These are phyloP conservation scores for Ellobium chinense DNA, from an alignment of 2,888 invertebrate genomes.

Conservation along the genomic window DNA sequence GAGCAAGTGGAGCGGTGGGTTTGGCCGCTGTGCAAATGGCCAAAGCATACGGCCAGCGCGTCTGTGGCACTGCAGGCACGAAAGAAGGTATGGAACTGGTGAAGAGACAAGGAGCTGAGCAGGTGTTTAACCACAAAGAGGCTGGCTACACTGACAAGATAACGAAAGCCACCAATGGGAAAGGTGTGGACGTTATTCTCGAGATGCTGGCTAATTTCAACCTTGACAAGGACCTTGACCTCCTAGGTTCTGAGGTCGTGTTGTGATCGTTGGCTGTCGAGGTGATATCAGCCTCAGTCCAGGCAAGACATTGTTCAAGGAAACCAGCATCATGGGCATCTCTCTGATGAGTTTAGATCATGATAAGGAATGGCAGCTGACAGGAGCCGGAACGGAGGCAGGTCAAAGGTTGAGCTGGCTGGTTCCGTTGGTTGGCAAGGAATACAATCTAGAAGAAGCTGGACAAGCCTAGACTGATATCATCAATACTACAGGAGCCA, in stretches of 20 bases:
- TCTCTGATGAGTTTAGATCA: conserved; percentile 51
- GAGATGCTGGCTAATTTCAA: conserved; percentile 83
- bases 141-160: not conserved
- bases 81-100: conserved; percentile 79
- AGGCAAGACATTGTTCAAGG: conserved; percentile 60
- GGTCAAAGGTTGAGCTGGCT: conserved; percentile 79
- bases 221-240: conserved; percentile 80
- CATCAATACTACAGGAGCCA: conserved; percentile 73
- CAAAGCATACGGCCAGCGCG: conserved; percentile 72
- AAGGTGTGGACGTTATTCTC: conserved; percentile 81
- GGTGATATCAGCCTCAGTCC: conserved; percentile 76
- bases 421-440: conserved; percentile 78
- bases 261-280: conserved; percentile 81
- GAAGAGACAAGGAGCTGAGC: conserved; percentile 79
- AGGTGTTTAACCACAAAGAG: conserved; percentile 80
- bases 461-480: conserved; percentile 79
- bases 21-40: conserved; percentile 81
- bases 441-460: conserved; percentile 78
- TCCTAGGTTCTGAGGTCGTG: conserved; percentile 79
- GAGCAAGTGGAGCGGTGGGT: conserved; percentile 81
- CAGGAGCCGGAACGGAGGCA: conserved; percentile 73
- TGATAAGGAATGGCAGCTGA: conserved; percentile 75
- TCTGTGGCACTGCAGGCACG: conserved; percentile 82
- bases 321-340: conserved; percentile 56
- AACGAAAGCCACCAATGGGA: conserved; percentile 71